Evolutionary conservation across 1,140 invertebrate species (phyloP).

Genomic region (Chionoecetes opilio): DNA sequence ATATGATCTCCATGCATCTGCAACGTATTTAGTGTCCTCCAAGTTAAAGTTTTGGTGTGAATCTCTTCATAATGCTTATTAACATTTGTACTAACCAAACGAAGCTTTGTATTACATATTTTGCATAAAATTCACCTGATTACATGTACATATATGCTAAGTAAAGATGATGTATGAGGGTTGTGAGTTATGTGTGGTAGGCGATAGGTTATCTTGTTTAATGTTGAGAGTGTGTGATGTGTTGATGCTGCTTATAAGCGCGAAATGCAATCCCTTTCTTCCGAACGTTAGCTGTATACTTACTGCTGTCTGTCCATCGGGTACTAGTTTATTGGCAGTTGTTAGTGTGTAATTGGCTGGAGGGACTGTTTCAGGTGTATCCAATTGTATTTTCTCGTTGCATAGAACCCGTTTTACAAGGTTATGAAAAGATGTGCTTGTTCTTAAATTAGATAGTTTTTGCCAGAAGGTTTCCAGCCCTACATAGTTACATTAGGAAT

Average conservation of each 20-base stretch:
- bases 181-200: neutral
- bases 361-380: too few species aligned
- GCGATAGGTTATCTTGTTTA: neutral
- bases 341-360: neutral
- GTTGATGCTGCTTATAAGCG: neutral
- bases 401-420: too few species aligned
- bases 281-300: neutral
- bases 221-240: neutral
- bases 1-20: neutral
- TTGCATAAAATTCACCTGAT: neutral
- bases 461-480: too few species aligned
- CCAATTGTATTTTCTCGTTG: too few species aligned
- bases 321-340: neutral
- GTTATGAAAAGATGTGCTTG: too few species aligned
- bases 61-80: neutral
- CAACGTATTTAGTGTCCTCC: neutral
- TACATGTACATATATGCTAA: neutral
- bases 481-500: too few species aligned
- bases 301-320: neutral
- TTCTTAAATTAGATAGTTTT: too few species aligned
- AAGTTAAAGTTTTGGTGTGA: neutral
- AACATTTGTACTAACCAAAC: neutral
- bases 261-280: neutral
- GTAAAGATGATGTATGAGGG: too few species aligned
- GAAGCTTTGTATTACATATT: neutral